Percentiles rank a stretch among this genome's conserved stretches.
phyloP scores from a whole-genome alignment of 2,113 vertebrate genomes.

The Trochalopteron elliotii region DNA sequence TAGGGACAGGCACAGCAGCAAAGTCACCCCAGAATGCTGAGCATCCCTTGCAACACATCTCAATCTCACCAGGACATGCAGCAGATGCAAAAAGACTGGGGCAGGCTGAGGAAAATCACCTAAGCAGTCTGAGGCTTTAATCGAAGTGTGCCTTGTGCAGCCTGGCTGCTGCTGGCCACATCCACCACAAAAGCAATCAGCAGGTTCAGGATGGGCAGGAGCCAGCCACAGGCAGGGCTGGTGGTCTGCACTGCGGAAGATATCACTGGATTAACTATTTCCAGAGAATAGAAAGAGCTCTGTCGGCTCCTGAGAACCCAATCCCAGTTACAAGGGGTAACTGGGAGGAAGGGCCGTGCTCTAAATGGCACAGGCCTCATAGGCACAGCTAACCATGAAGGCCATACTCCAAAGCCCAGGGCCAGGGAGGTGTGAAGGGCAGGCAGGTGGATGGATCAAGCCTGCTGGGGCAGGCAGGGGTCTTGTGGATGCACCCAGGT shows the following conservation, averaged over 20 bases:
- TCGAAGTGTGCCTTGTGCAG: accelerated
- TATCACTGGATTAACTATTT: background rate
- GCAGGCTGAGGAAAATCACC: background rate
- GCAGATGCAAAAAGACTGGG: background rate
- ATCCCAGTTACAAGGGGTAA: background rate
- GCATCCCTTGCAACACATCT: background rate
- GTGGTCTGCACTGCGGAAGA: background rate
- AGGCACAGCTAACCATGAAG: background rate
- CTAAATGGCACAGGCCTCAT: background rate
- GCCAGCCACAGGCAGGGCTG: background rate
- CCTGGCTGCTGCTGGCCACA: background rate
- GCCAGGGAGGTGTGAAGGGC: background rate
- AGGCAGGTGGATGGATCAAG: background rate
- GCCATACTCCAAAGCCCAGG: background rate
- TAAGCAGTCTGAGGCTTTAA: background rate
- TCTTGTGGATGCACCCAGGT: background rate
- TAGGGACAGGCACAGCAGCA: accelerated
- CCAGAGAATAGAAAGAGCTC: background rate
- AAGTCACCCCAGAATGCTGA: background rate
- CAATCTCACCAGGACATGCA: accelerated
- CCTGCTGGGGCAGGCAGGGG: background rate
- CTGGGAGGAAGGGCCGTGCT: background rate
- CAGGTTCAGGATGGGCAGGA: background rate
- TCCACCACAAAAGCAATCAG: background rate
- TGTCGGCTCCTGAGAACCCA: accelerated